These are phyloP conservation scores for Latrodectus geometricus DNA, from an alignment of 1,140 invertebrate genomes.

Conservation along the genomic window DNA sequence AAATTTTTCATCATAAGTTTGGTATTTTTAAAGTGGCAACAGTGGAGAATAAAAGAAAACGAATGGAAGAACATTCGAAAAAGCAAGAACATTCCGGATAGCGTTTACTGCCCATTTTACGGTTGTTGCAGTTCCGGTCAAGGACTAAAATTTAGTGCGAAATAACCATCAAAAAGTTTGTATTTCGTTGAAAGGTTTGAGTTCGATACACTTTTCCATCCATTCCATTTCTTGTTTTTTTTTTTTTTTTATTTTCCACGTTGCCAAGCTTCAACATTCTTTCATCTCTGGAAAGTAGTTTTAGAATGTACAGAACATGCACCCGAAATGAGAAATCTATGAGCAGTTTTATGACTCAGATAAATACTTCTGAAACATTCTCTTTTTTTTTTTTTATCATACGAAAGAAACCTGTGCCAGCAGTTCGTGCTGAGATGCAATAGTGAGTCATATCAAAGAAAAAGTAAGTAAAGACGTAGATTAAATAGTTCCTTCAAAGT, in stretches of 20 bases:
- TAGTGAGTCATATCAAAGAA: not conserved
- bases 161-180: slow-evolving; percentile 49
- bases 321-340: slow-evolving; percentile 23
- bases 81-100: not conserved
- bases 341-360: slow-evolving; percentile 16
- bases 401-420: not conserved
- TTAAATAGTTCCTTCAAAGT: not conserved
- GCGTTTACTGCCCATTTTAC: slow-evolving; percentile 45
- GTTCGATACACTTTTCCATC: not conserved
- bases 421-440: not conserved
- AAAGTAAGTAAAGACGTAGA: not conserved
- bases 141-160: slow-evolving; percentile 32
- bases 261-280: not conserved
- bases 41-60: not conserved
- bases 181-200: slow-evolving; percentile 38
- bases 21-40: not conserved
- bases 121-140: slow-evolving; percentile 18
- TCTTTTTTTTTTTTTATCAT: not conserved
- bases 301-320: not conserved
- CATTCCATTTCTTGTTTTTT: slow-evolving; percentile 10
- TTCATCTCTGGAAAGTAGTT: not conserved
- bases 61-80: slow-evolving; percentile 19
- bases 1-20: not conserved
- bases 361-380: slow-evolving; percentile 30
- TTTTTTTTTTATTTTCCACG: not conserved